Evolutionary conservation across 1,140 invertebrate genomes (phyloP), one percentile per base, ranked within the genome.

Genomic region (Trichoplusia ni): DNA sequence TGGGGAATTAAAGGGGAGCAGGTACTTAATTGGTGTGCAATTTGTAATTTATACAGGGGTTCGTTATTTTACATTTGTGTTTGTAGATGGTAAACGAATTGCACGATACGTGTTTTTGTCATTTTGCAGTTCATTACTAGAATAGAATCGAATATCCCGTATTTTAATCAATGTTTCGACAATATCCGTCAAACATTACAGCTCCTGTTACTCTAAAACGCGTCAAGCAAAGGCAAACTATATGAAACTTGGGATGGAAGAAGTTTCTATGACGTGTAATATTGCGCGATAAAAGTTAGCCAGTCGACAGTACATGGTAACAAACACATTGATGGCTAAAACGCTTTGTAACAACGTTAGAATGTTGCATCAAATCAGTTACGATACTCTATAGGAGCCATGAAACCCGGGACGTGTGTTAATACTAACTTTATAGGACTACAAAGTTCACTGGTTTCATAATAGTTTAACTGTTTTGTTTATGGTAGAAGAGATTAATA

Each of bases 291-390:
- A 31, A 49, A 29, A 31, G 46, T 13, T 25, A 14, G 23, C 11
- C 14, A 29, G 13, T 47, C 29, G 13, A 16, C 1, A 11, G 7
- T 3, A 18, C 4, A 9, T 31, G 25, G 29, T 49, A 49, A 27
- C 46, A 27, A 49, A 18, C 23, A 46, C 16, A 47, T 25, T 46
- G 14, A 18, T 47, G 14, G 23, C 25, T 47, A 47, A 49, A 49
- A 49, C 46, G 46, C 16, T 49, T 49, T 33, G 27, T 31, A 49
- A 49, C 46, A 31, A 31, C n/a, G 46, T 33, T 29, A 49, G 46
- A 16, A n/a, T 49, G 25, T 49, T 33, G 46, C 33, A 33, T 21
- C 29, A 49, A 49, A 49, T 49, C 46, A 49, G 46, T 49, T 49
- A 49, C 25, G 46, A 49, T 49, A 49, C 25, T 49, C 33, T 49